Evolutionary conservation across 2,797 vertebrate genomes (phyloP).

Genomic region (Adrianichthys oophorus): DNA sequence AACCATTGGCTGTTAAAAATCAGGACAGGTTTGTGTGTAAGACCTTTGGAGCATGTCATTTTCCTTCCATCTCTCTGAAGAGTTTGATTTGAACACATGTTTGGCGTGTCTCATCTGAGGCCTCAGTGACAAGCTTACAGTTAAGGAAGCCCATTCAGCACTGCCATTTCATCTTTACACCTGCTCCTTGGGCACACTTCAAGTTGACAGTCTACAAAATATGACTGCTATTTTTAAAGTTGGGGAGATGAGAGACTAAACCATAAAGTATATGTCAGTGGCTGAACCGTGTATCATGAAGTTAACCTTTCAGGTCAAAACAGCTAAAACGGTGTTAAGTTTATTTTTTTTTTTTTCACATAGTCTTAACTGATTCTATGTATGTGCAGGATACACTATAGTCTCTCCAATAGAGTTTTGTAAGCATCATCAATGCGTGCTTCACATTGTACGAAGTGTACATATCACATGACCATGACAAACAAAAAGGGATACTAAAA

Average conservation of each 20-base stretch:
- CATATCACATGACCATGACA: too few relatives aligned
- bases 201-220: conserved; percentile 45
- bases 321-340: not conserved
- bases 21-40: too few relatives aligned
- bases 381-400: too few relatives aligned
- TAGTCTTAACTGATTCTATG: too few relatives aligned
- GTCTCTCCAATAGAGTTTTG: too few relatives aligned
- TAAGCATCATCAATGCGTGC: too few relatives aligned
- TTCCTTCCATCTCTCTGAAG: not conserved
- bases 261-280: conserved; percentile 12
- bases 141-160: conserved; percentile 29
- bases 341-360: not conserved
- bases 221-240: conserved; percentile 57
- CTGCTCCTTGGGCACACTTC: conserved; percentile 49
- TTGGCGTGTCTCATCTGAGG: not conserved
- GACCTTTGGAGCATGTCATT: not conserved
- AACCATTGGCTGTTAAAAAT: not conserved
- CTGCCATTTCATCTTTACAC: conserved; percentile 68
- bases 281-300: conserved; percentile 16
- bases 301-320: conserved; percentile 8
- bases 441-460: too few relatives aligned
- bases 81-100: not conserved
- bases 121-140: conserved; percentile 12
- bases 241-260: conserved; percentile 29
- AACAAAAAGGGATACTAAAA: too few relatives aligned